Percentiles rank a stretch among this genome's conserved stretches.
These are phyloP conservation scores for Lampris incognitus DNA, from an alignment of 2,113 vertebrate genomes.

Conservation along the genomic window DNA sequence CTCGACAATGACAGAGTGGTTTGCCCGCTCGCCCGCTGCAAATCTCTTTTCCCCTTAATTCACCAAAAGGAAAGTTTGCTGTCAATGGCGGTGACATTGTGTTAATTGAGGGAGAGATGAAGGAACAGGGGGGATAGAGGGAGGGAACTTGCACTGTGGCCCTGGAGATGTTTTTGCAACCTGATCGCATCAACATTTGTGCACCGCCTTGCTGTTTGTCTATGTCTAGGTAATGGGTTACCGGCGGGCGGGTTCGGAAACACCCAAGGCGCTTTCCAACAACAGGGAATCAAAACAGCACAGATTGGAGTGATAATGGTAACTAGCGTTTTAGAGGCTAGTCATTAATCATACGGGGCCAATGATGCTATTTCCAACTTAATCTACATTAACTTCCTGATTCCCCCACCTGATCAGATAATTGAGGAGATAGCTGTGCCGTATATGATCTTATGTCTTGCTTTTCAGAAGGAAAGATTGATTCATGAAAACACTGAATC, in stretches of 20 bases:
- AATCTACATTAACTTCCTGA: conserved; percentile 20
- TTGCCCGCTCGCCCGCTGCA: conserved; percentile 71
- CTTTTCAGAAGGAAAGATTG: neutral
- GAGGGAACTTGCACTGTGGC: conserved; percentile 57
- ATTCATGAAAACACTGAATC: neutral
- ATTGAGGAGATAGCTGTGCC: too few relatives aligned
- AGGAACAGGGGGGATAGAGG: conserved; percentile 57
- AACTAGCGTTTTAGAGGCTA: conserved; percentile 60
- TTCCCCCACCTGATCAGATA: conserved; percentile 8
- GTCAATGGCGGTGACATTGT: conserved; percentile 81
- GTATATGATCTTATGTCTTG: neutral
- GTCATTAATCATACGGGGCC: conserved; percentile 67
- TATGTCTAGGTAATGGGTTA: conserved; percentile 86
- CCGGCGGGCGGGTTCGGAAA: conserved; percentile 84
- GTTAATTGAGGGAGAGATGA: conserved; percentile 82
- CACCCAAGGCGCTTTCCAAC: conserved; percentile 86
- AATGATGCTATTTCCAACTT: conserved; percentile 51
- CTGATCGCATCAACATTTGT: conserved; percentile 84
- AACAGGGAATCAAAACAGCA: conserved; percentile 76
- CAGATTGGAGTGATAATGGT: conserved; percentile 82
- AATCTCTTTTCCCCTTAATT: conserved; percentile 80
- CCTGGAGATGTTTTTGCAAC: conserved; percentile 88
- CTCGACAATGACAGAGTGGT: conserved; percentile 83
- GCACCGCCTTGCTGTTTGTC: conserved; percentile 82
- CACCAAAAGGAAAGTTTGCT: conserved; percentile 79